Conservation (phyloP, 2,797 vertebrate genomes). For the Knipowitschia caucasica region DNA sequence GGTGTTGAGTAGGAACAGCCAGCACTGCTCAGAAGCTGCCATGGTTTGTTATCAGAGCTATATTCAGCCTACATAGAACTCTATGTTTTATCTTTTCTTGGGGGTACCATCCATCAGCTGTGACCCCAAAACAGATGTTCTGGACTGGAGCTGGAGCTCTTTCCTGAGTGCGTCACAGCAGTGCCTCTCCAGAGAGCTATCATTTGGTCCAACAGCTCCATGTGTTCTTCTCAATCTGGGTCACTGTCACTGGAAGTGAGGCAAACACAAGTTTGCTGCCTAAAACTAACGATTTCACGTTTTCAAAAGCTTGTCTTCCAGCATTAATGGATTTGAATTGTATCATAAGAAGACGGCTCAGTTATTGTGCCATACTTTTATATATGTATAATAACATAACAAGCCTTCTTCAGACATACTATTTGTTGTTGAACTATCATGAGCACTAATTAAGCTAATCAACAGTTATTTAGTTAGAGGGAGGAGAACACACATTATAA, state of each 20-base stretch:
- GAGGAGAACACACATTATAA: slow-evolving; percentile 47
- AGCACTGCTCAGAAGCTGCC: slow-evolving; percentile 10
- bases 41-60: slow-evolving; percentile 25
- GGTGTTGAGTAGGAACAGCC: background rate
- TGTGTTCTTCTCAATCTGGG: slow-evolving; percentile 54
- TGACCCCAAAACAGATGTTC: slow-evolving; percentile 55
- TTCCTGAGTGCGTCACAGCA: slow-evolving; percentile 27
- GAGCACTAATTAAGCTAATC: slow-evolving; percentile 32
- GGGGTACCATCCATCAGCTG: slow-evolving; percentile 54
- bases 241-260: slow-evolving; percentile 35
- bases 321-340: background rate
- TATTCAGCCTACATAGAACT: slow-evolving; percentile 50
- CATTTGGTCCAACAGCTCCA: slow-evolving; percentile 24
- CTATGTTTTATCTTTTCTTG: slow-evolving; percentile 30
- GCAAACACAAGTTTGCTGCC: slow-evolving; percentile 24
- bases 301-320: slow-evolving; percentile 1
- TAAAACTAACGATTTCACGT: slow-evolving; percentile 12
- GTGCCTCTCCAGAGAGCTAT: slow-evolving; percentile 37
- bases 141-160: slow-evolving; percentile 29
- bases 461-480: slow-evolving; percentile 38
- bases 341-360: no score
- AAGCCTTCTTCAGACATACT: slow-evolving; percentile 7
- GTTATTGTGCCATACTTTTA: no score
- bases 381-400: no score
- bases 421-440: slow-evolving; percentile 21